Conservation (phyloP, 1,140 invertebrate species). For the Drosophila subobscura region DNA sequence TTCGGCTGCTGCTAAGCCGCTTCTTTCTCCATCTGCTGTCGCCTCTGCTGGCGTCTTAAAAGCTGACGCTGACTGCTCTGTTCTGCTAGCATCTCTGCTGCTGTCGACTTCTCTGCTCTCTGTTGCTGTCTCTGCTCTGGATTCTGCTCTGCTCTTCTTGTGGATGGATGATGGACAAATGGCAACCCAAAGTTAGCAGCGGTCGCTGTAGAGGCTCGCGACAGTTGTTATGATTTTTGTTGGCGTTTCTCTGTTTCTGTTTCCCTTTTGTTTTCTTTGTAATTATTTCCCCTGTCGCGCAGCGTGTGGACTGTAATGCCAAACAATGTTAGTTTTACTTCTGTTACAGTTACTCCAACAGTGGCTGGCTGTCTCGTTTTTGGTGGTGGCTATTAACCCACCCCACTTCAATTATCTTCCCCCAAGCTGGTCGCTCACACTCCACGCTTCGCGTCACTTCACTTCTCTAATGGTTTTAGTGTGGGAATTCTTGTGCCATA, state of each 20-base stretch:
- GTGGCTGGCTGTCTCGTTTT: conserved; percentile 3
- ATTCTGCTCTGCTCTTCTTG: conserved; percentile 2
- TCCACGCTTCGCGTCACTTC: conserved; percentile 2
- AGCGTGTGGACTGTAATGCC: conserved; percentile 33
- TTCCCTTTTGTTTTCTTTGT: conserved; percentile 62
- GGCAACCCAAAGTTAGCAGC: conserved; percentile 55
- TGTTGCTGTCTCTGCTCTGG: conserved; percentile 13
- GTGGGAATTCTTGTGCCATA: conserved; percentile 20
- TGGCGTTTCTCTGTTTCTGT: conserved; percentile 18
- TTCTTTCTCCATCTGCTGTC: background rate
- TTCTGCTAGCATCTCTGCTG: conserved; percentile 5
- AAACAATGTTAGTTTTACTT: conserved; percentile 1
- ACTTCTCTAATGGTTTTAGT: conserved; percentile 33
- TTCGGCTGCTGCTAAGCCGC: conserved; percentile 42
- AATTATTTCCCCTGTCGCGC: conserved; percentile 67
- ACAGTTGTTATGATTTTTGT: conserved; percentile 73
- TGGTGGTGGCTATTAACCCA: conserved; percentile 27
- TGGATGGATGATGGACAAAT: conserved; percentile 57
- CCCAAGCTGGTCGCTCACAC: conserved; percentile 7
- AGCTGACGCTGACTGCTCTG: conserved; percentile 18
- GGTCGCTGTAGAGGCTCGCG: conserved; percentile 23
- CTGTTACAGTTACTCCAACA: conserved; percentile 1
- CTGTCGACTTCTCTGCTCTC: conserved; percentile 15
- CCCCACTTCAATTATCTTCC: background rate
- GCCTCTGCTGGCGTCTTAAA: background rate